phyloP scores from a whole-genome alignment of 2,113 vertebrate genomes.

The Plecotus auritus region DNA sequence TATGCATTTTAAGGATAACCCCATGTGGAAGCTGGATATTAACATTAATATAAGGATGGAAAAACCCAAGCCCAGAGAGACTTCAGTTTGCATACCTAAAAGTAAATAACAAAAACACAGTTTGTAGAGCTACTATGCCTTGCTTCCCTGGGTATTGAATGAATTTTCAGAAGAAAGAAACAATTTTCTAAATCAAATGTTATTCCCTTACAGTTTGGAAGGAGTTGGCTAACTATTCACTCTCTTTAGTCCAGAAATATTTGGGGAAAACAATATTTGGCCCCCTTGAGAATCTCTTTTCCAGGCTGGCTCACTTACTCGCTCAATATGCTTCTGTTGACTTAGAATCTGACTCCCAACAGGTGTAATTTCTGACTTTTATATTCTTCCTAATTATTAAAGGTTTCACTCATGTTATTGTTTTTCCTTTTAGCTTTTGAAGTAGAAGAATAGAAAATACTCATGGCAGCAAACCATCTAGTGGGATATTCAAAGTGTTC shows the following conservation, averaged over 20 bases:
- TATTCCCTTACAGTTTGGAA: neutral
- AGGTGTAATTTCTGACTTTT: neutral
- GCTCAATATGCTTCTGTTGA: neutral
- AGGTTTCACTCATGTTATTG: neutral
- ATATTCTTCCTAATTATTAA: neutral
- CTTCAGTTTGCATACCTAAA: neutral
- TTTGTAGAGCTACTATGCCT: neutral
- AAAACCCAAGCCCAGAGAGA: neutral
- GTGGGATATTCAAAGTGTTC: neutral
- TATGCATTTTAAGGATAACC: neutral
- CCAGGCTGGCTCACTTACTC: neutral
- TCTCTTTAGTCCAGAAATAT: neutral
- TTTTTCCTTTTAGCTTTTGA: neutral
- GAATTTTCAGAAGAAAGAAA: neutral
- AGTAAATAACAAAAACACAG: neutral
- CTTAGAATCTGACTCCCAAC: neutral
- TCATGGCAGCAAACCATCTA: neutral
- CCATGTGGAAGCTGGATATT: neutral
- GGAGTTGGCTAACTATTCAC: neutral
- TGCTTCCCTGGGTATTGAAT: neutral
- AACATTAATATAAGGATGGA: neutral
- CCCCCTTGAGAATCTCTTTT: neutral
- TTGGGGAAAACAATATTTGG: slow-evolving; percentile 16
- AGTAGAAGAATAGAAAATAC: neutral
- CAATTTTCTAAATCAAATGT: neutral